Evolutionary conservation across 1,140 invertebrate species (phyloP), one percentile per base, ranked within the genome.

Genomic region (Micrasema minimum): DNA sequence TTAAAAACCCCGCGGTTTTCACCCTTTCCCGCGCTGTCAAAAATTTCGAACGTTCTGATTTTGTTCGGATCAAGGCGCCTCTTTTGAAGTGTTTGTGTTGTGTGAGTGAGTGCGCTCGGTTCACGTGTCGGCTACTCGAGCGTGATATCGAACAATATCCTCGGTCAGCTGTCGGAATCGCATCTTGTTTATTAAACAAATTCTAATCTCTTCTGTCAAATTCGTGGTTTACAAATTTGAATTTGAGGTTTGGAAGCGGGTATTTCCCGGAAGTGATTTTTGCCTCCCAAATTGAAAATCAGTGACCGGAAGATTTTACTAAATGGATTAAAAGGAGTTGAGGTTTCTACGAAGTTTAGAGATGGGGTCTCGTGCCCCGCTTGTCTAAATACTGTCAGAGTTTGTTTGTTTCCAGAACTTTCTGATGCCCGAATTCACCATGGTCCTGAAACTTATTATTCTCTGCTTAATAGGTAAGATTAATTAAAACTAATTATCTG

Each of bases 71-170:
- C 31, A 46, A 64, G 43, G 55, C 55, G 55, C 55, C 59, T 46
- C 43, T 23, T 64, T 64, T 64, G 59, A 64, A 64, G 59, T 64
- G 59, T 59, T 59, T 59, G 55, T 59, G 55, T 41, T 41, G 53
- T 43, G 57, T 41, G 57, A 46, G 59, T 64, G 59, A 64, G 37
- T 67, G 65, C 23, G 20, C 50, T 53, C 65, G 65, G 31, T 67
- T 67, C 65, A 67, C 65, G 65, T 67, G 65, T 67, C 48, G 65
- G 64, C 31, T 55, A 55, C 65, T 67, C 65, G 50, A 67, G 20
- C 65, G 65, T 67, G 65, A 53, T 50, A 67, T 67, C 38, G 16
- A 53, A 67, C 50, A 55, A 37, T 51, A 14, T 50, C 65, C 22
- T 35, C 35, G 35, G 48, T 67, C 65, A 67, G 65, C 65, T 67